A percentile compares a stretch with the other conserved stretches of the same genome.
phyloP scores from a whole-genome alignment of 2,888 invertebrate genomes.

The Ecdyonurus torrentis region DNA sequence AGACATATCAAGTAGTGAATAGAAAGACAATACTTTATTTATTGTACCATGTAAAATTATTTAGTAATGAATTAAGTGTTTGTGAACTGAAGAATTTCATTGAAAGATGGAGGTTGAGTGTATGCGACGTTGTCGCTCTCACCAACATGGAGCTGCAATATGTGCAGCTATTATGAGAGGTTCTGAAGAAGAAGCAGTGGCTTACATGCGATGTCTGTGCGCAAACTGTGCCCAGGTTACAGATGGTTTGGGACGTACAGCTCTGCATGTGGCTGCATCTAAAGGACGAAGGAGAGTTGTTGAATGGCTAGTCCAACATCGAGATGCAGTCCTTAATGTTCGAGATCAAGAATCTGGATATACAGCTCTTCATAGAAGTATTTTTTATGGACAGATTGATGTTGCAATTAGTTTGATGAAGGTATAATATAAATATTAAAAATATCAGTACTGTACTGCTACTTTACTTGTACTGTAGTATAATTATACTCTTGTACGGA shows the following conservation, averaged over 20 bases:
- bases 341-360: conserved; percentile 58
- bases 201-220: conserved; percentile 39
- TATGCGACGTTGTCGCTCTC: conserved; percentile 3
- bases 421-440: no score
- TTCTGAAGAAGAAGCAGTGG: conserved; percentile 29
- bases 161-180: conserved; percentile 3
- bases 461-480: no score
- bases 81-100: background rate
- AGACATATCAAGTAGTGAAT: no score
- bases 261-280: conserved; percentile 62
- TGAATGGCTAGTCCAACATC: conserved; percentile 52
- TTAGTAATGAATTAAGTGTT: no score
- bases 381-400: conserved; percentile 68
- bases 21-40: no score
- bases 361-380: conserved; percentile 62
- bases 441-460: no score
- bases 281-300: conserved; percentile 49
- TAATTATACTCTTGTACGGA: no score
- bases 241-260: conserved; percentile 49
- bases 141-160: conserved; percentile 4
- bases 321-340: conserved; percentile 40
- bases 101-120: background rate
- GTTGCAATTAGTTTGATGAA: conserved; percentile 52
- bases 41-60: no score
- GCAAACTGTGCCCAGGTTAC: conserved; percentile 39